A percentile compares a stretch with the other conserved stretches of the same genome.
Evolutionary conservation across 2,113 vertebrate species (phyloP).

Genomic region (Gorilla gorilla): DNA sequence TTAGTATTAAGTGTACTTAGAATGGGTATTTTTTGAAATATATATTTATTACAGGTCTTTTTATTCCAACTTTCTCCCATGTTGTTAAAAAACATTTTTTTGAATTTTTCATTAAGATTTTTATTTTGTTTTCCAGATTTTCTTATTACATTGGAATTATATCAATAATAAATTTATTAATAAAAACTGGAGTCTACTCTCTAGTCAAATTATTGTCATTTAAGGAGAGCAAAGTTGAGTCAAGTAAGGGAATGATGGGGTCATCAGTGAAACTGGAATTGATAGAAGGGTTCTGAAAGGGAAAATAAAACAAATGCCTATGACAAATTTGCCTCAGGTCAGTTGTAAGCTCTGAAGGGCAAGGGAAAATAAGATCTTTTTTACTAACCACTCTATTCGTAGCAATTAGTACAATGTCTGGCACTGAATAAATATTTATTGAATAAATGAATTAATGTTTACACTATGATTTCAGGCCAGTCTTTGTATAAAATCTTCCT

Average conservation of each 20-base stretch:
- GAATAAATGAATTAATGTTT: neutral
- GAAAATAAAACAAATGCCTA: neutral
- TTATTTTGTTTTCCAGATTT: conserved; percentile 18
- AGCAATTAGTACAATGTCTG: neutral
- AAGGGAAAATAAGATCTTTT: neutral
- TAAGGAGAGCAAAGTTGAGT: neutral
- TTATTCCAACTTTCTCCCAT: neutral
- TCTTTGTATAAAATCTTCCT: neutral
- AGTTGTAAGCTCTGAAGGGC: neutral
- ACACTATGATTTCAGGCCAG: neutral
- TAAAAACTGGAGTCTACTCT: neutral
- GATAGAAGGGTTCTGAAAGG: neutral
- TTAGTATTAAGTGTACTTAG: neutral
- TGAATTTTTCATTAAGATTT: neutral
- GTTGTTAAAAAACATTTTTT: neutral
- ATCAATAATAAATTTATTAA: neutral
- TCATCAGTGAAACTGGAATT: neutral
- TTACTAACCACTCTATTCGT: neutral
- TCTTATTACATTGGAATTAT: neutral
- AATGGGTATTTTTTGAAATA: neutral
- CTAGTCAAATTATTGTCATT: neutral
- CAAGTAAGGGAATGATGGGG: neutral
- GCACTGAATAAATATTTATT: neutral
- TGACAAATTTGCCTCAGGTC: neutral
- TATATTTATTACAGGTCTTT: neutral